phyloP scores from a whole-genome alignment of 2,113 vertebrate species.

The Cyphomyrus discorhynchus region DNA sequence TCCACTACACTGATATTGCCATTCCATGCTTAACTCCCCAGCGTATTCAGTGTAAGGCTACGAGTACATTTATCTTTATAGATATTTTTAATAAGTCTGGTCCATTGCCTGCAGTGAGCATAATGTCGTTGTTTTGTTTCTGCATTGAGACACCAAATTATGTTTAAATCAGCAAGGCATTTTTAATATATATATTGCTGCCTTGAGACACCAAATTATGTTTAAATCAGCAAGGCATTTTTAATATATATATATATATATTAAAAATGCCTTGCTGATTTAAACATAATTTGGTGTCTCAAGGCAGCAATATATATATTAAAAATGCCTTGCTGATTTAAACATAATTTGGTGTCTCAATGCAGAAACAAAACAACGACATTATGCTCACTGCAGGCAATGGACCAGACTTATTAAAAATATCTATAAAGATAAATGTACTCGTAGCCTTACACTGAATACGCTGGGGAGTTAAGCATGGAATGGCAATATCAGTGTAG shows the following conservation, averaged over 20 bases:
- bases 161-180: not conserved
- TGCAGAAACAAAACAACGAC: constrained; percentile 22
- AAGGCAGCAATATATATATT: too few relatives aligned
- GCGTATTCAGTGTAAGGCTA: not conserved
- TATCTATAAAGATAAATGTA: constrained; percentile 13
- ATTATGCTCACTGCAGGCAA: constrained; percentile 9
- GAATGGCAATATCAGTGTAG: constrained; percentile 22
- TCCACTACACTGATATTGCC: constrained; percentile 18
- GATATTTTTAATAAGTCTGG: not conserved
- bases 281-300: too few relatives aligned
- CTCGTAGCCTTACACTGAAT: not conserved
- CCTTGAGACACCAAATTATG: too few relatives aligned
- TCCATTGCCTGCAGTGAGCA: constrained; percentile 15
- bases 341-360: too few relatives aligned
- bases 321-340: too few relatives aligned
- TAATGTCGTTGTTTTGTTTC: constrained; percentile 31
- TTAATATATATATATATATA: too few relatives aligned
- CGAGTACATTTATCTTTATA: constrained; percentile 13
- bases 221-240: too few relatives aligned
- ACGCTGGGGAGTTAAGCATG: constrained; percentile 20
- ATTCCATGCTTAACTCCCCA: constrained; percentile 26
- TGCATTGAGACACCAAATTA: not conserved
- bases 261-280: too few relatives aligned
- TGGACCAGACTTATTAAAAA: constrained; percentile 16
- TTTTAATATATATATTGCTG: not conserved